Percentiles rank a stretch among this genome's conserved stretches.
Evolutionary conservation across 92 coral and sea anemone genomes (phyloP).

Genomic region (Chrysogorgia sp.): DNA sequence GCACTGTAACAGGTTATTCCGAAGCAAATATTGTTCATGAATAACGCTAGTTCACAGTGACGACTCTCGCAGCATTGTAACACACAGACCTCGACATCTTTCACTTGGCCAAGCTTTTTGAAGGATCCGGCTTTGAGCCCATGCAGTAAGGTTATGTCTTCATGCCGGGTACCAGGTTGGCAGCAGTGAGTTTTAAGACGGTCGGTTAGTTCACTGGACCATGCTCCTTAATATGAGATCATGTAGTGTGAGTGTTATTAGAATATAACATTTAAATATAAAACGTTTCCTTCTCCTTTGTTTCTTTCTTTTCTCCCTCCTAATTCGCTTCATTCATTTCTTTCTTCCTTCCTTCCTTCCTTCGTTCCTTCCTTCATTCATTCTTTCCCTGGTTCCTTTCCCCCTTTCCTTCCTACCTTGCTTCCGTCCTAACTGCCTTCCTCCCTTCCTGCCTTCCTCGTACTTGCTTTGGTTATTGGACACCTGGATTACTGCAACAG

Average conservation of each 20-base stretch:
- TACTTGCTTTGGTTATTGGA: too few species aligned
- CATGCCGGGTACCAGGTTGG: constrained; percentile 64
- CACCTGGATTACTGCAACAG: too few species aligned
- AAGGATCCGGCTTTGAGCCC: constrained; percentile 89
- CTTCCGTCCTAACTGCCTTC: not conserved
- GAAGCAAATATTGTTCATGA: constrained; percentile 76
- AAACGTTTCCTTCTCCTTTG: not conserved
- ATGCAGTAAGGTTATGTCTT: constrained; percentile 89
- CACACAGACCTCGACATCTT: constrained; percentile 88
- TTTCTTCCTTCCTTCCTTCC: constrained; percentile 3
- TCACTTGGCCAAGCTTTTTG: constrained; percentile 80
- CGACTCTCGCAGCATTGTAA: constrained; percentile 85
- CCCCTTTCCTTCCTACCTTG: not conserved
- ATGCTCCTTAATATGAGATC: not conserved
- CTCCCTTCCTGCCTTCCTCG: constrained; percentile 3
- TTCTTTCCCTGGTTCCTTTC: not conserved
- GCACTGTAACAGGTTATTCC: constrained; percentile 79
- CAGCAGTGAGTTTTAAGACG: constrained; percentile 23
- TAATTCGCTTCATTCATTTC: not conserved
- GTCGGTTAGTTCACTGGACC: constrained; percentile 6
- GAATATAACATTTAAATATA: not conserved
- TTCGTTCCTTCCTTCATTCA: not conserved
- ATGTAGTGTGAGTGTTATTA: not conserved
- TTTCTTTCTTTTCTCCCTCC: not conserved
- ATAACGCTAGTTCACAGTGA: constrained; percentile 86